Base-by-base conservation (phyloP, 2,113 vertebrate genomes). In the Athene cunicularia region DNA sequence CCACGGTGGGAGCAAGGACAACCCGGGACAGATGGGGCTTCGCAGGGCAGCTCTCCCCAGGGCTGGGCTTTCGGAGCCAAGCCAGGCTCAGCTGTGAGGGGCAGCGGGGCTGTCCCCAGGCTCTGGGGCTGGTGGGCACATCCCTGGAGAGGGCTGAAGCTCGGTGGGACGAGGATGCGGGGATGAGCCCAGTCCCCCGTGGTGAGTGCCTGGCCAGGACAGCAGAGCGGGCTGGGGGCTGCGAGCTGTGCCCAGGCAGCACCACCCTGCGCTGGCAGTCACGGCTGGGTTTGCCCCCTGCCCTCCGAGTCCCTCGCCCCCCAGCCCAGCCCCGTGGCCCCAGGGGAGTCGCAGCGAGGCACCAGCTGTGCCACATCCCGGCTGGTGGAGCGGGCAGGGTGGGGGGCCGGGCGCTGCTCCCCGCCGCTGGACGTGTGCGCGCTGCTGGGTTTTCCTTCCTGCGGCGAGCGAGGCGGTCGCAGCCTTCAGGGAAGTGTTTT, bases 401-500 rank as follows among this genome's bases (percentile, higher is more conserved):
- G 71, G 68, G 66, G 14, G 58, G 49, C 68, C 1, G 14, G 75
- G 76, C 8, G 1, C 85, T n/a, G 70, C 70, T 90, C 66, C 41
- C 45, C 27, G 1, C 32, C 1, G 2, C 85, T 22, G 58, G 68
- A 63, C 14, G 63, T 0, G n/a, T 52, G 59, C 0, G 23, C 64
- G 74, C 50, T 50, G 7, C 84, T 23, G 88, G 50, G 70, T 41
- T 93, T 92, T 88, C 95, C 96, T 97, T 95, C 94, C 91, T 74
- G 91, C 30, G 6, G 88, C 7, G 5, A 66, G 92, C 4, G 5
- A 76, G 79, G 64, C 94, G 11, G 93, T 82, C 86, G 4, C 88
- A 96, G 93, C 56, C 94, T 95, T 62, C 95, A 90, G 96, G 97
- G 96, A 97, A 97, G 97, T 97, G 94, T 97, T 97, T 97, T 97